These are phyloP conservation scores for Psittacula cyanocephala DNA, from an alignment of 2,113 vertebrate species.

Conservation along the genomic window DNA sequence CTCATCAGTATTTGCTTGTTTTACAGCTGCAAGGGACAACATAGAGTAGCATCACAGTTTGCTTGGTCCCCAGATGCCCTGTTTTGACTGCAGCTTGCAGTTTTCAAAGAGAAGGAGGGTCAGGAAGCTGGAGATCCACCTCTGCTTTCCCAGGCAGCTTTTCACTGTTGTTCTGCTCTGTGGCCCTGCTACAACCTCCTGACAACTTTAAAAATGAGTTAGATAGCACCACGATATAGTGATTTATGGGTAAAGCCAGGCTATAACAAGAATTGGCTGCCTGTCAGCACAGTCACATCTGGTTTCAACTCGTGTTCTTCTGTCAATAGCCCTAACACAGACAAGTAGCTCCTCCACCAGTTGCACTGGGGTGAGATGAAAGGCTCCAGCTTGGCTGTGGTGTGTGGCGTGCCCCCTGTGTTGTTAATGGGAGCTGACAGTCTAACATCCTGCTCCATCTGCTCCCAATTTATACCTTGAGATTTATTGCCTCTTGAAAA, in stretches of 20 bases:
- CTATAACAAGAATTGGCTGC: background rate
- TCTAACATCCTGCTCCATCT: background rate
- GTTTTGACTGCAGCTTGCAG: fast-evolving
- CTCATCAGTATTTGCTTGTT: background rate
- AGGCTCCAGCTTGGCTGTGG: background rate
- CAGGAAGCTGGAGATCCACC: background rate
- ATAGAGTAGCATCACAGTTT: background rate
- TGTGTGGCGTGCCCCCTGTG: fast-evolving
- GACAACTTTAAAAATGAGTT: background rate
- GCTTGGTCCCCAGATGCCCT: background rate
- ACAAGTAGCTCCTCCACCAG: background rate
- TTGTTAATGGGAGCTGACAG: constrained; percentile 38
- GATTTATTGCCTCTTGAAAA: background rate
- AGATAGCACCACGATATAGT: background rate
- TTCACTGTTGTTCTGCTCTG: background rate
- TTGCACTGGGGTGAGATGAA: background rate
- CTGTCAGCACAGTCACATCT: background rate
- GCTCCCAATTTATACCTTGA: constrained; percentile 9
- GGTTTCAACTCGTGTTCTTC: background rate
- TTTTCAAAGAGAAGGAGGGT: background rate
- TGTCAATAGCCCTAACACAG: background rate
- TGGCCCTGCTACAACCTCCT: background rate
- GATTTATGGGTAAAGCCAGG: background rate
- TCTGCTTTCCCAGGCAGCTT: background rate
- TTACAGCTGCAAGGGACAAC: background rate